phyloP scores from a whole-genome alignment of 2,888 invertebrate genomes.

The Automeris io region DNA sequence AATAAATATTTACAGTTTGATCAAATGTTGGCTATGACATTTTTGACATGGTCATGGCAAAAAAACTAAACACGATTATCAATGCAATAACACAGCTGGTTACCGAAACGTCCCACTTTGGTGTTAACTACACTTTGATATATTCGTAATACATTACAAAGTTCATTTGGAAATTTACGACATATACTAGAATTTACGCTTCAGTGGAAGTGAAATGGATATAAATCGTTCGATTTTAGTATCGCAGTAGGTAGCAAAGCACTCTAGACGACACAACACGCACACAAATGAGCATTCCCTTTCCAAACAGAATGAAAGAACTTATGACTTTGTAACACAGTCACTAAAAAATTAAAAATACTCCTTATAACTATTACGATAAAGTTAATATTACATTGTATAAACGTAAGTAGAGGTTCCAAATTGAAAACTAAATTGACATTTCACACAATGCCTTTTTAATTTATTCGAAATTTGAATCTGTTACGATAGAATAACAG shows the following conservation, averaged over 20 bases:
- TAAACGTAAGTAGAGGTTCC: conserved; percentile 2
- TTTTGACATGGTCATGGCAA: conserved; percentile 43
- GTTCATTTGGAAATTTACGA: conserved; percentile 1
- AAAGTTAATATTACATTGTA: conserved; percentile 3
- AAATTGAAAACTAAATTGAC: conserved; percentile 10
- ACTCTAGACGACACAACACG: conserved; percentile 10
- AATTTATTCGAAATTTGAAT: conserved; percentile 8
- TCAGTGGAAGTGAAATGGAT: not conserved
- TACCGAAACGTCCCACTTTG: conserved; percentile 22
- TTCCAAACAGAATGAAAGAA: conserved; percentile 39
- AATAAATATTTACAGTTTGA: conserved; percentile 23
- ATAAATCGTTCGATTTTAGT: not conserved
- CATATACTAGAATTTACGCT: not conserved
- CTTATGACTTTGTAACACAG: conserved; percentile 36
- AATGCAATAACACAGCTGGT: conserved; percentile 56
- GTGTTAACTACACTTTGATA: conserved; percentile 8
- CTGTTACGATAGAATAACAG: conserved; percentile 6
- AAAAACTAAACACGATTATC: conserved; percentile 62
- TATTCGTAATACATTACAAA: conserved; percentile 23
- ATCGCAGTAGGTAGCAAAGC: conserved; percentile 10
- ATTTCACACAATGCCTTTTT: conserved; percentile 10
- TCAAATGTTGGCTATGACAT: conserved; percentile 36
- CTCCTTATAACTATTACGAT: conserved; percentile 15
- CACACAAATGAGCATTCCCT: conserved; percentile 15
- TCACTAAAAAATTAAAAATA: conserved; percentile 24